Evolutionary conservation across 2,888 invertebrate genomes (phyloP), one percentile per base, ranked within the genome.

Genomic region (Tetranychus piercei): DNA sequence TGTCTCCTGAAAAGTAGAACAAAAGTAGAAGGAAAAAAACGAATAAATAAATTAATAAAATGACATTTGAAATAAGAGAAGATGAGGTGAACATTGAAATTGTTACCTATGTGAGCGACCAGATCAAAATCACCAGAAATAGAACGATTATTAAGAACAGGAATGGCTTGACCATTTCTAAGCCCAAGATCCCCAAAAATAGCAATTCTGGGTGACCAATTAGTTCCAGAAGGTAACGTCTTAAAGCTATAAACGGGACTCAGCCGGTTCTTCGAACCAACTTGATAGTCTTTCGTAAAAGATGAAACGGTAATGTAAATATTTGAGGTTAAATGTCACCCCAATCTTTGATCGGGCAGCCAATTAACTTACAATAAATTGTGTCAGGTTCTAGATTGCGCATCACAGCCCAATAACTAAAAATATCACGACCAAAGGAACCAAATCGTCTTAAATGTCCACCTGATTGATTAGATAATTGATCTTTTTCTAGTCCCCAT

Each of bases 341-440:
- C 20, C 66, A 66, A 20, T 66, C 15, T 9, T 71, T 43, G 18
- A 8, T 71, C 20, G 71, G 15, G 18, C 18, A 72, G 11, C 45
- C 55, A 65, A 72, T n/a, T 72, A 11, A 44, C 23, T 23, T 64
- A 65, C 55, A 73, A 73, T 73, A 73, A 15, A 9, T 73, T 22
- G 73, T 64, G 11, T 45, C 44, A 6, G 73, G 64, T 64, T 73
- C 22, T 20, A 73, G 22, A 22, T 73, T 55, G 20, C 11, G 11
- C 23, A 73, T 55, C 1, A 64, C n/a, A 20, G 65, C 20, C 65
- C 65, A 55, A 55, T 73, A 44, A 1, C 18, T 11, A 18, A n/a
- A 64, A n/a, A 23, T n/a, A 15, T 11, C 22, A n/a, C 73, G 34
- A 7, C 55, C 65, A 20, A 23, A 69, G 18, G 20, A 23, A 23